Evolutionary conservation across 2,113 vertebrate genomes (phyloP), one percentile per base, ranked within the genome.

Genomic region (Misgurnus mizolepis): DNA sequence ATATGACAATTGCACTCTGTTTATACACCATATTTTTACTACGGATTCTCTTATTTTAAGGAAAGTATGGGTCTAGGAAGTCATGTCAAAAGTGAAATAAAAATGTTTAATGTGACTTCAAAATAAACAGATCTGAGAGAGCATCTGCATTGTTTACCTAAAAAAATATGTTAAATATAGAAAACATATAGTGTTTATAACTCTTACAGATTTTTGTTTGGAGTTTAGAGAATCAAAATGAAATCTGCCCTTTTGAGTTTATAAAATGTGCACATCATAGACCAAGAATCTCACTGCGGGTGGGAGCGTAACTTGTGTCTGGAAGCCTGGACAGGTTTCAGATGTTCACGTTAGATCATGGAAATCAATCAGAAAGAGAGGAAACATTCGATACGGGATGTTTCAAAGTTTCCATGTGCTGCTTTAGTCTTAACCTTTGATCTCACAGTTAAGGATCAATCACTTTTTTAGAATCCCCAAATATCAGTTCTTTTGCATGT

Each of bases 351-450:
- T 73, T 18, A 9, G 34, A 53, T 34, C 9, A 50, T 27, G 41
- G 78, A 70, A 69, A 78, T 74, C 79, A 79, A 83, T 79, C 45
- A 66, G 3, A 4, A 61, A 22, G 66, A 60, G 58, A 71, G 56
- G 65, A 41, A 47, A 14, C 40, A 34, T 27, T 60, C n/a, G 6
- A 55, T 50, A 68, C 18, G 10, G 41, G 79, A 81, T 34, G 68
- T 68, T 60, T 76, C 58, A 72, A 22, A 71, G 34, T 82, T 82
- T 82, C 76, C 75, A 84, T 75, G 69, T 78, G 75, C 41, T 69
- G 79, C 12, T 40, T 62, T 15, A 8, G 53, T 40, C 2, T 8
- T 67, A 22, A 65, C 11, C 43, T 39, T 64, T 49, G 34, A 43
- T 4, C 39, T 50, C 3, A 61, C 8, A 17, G 22, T 6, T 27